phyloP scores from a whole-genome alignment of 2,888 invertebrate genomes.

The Blastobasis adustella region DNA sequence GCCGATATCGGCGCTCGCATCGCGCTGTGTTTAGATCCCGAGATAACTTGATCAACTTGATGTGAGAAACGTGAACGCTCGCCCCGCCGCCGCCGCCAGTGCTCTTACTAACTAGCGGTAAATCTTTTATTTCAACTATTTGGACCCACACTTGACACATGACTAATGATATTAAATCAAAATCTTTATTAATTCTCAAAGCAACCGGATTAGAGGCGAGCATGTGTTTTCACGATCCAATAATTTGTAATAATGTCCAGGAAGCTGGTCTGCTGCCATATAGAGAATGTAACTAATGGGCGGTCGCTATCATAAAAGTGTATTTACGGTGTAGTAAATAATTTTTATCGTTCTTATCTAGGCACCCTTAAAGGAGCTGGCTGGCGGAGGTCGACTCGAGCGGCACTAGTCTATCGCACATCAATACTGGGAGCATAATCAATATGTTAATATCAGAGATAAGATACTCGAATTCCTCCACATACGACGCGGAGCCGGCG shows the following conservation, averaged over 20 bases:
- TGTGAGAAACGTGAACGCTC: constrained; percentile 36
- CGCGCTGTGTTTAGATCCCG: constrained; percentile 56
- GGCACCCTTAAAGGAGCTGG: constrained; percentile 10
- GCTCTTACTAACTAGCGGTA: constrained; percentile 24
- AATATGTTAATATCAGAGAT: constrained; percentile 70
- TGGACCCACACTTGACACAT: constrained; percentile 3
- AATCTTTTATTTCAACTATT: constrained; percentile 14
- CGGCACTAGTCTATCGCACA: constrained; percentile 46
- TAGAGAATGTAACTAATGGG: constrained; percentile 30
- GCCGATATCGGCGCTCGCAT: constrained; percentile 54
- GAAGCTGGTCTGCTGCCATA: constrained; percentile 28
- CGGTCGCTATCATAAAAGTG: constrained; percentile 38
- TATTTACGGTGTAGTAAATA: constrained; percentile 46
- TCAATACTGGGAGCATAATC: constrained; percentile 64
- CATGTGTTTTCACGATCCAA: constrained; percentile 35
- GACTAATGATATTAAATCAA: constrained; percentile 3
- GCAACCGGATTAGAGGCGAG: constrained; percentile 22
- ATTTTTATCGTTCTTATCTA: constrained; percentile 35
- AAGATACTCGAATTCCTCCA: constrained; percentile 58
- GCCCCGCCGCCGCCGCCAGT: constrained; percentile 10
- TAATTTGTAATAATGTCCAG: constrained; percentile 39
- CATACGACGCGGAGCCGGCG: constrained; percentile 51
- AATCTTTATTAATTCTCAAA: constrained; percentile 6
- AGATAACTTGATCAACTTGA: constrained; percentile 63
- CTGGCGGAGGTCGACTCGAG: constrained; percentile 22